phyloP scores from a whole-genome alignment of 1,140 invertebrate species.

The Tigriopus japonicus region DNA sequence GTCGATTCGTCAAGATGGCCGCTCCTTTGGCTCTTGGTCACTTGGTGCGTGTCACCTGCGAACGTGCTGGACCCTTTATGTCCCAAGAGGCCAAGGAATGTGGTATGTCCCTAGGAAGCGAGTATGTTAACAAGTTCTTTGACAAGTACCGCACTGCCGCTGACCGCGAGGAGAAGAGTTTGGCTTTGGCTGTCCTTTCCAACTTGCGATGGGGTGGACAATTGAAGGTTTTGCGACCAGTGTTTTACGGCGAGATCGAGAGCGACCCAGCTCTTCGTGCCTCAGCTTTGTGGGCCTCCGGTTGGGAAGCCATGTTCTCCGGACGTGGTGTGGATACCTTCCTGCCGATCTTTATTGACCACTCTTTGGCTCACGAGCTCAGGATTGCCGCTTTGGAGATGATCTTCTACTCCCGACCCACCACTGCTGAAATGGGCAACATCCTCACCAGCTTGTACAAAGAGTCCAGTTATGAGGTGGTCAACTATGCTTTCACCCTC shows the following conservation, averaged over 20 bases:
- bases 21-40: conserved; percentile 7
- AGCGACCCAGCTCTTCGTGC: background rate
- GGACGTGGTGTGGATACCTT: background rate
- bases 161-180: background rate
- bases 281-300: background rate
- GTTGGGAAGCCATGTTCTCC: background rate
- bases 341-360: background rate
- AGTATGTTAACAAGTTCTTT: background rate
- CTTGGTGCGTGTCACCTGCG: conserved; percentile 2
- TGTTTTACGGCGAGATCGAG: background rate
- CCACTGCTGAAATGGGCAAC: background rate
- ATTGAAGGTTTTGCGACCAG: background rate
- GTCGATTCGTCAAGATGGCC: conserved; percentile 1
- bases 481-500: conserved; percentile 11
- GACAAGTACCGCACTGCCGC: background rate
- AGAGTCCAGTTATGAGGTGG: conserved; percentile 11
- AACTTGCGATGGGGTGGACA: conserved; percentile 1
- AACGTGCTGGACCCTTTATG: background rate
- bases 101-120: background rate
- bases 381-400: background rate
- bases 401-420: background rate
- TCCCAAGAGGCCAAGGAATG: conserved; percentile 6
- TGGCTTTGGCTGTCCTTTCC: background rate
- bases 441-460: conserved; percentile 2
- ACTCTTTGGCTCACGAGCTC: background rate